A percentile compares a stretch with the other conserved stretches of the same genome.
These are phyloP conservation scores for Thereva nobilitata DNA, from an alignment of 2,888 invertebrate genomes.

Conservation along the genomic window DNA sequence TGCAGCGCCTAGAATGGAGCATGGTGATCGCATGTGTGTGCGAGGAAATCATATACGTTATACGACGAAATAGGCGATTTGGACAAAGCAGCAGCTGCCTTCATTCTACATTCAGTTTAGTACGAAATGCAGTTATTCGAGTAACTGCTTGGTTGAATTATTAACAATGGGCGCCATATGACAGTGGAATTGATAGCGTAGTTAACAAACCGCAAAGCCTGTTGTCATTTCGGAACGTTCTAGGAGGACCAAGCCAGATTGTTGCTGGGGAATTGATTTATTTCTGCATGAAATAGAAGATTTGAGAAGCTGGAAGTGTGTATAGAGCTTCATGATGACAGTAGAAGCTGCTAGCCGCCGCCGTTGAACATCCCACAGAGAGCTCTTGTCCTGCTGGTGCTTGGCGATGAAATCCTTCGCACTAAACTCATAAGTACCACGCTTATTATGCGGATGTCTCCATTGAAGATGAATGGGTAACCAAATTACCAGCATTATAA, in stretches of 20 bases:
- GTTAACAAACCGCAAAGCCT: slow-evolving; percentile 1
- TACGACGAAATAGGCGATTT: too few species aligned
- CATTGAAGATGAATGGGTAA: slow-evolving; percentile 25
- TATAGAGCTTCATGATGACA: too few species aligned
- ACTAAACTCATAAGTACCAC: not conserved
- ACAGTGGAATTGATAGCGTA: slow-evolving; percentile 10
- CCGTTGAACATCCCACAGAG: too few species aligned
- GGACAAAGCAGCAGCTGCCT: too few species aligned
- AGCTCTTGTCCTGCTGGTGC: too few species aligned
- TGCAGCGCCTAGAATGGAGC: too few species aligned
- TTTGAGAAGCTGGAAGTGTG: not conserved
- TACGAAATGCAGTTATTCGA: too few species aligned
- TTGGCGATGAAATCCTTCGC: not conserved
- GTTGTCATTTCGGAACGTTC: not conserved
- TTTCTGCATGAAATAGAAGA: not conserved
- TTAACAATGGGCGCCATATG: not conserved
- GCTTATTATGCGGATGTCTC: slow-evolving; percentile 13
- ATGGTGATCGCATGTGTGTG: not conserved
- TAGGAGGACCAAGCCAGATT: not conserved
- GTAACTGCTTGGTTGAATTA: not conserved
- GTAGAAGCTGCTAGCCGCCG: too few species aligned
- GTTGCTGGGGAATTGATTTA: slow-evolving; percentile 17
- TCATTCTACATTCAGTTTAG: too few species aligned
- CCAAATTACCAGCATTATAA: slow-evolving; percentile 34
- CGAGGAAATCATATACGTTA: not conserved